Evolutionary conservation across 2,888 invertebrate species (phyloP).

Genomic region (Xylota segnis): DNA sequence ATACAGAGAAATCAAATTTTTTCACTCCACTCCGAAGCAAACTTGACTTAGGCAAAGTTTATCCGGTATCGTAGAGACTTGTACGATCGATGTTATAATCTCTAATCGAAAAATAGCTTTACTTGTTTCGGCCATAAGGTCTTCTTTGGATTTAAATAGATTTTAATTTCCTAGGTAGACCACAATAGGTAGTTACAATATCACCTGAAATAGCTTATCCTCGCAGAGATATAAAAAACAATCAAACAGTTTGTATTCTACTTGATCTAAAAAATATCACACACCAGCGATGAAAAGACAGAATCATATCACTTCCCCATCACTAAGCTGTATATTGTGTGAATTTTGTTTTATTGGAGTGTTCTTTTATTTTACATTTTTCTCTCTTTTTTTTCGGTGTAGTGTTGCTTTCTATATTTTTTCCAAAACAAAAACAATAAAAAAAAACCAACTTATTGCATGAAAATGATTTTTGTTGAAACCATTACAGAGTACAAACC

Average conservation of each 20-base stretch:
- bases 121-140: no score
- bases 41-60: no score
- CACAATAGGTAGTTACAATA: neutral
- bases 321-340: conserved; percentile 30
- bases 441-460: conserved; percentile 22
- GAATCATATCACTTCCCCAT: conserved; percentile 27
- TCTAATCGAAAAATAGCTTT: no score
- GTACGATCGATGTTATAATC: no score
- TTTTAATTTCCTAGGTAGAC: neutral
- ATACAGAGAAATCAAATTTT: no score
- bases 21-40: no score
- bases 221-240: neutral
- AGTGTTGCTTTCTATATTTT: conserved; percentile 40
- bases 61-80: no score
- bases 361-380: neutral
- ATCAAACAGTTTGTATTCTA: conserved; percentile 41
- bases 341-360: conserved; percentile 26
- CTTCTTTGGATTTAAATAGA: no score
- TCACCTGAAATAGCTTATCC: neutral
- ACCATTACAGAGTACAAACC: neutral
- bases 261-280: neutral
- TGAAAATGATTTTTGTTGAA: conserved; percentile 41
- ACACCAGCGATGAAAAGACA: neutral
- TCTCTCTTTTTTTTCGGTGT: conserved; percentile 31
- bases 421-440: neutral